Evolutionary conservation across 1,140 invertebrate species (phyloP), one percentile per base, ranked within the genome.

Genomic region (Ephestia elutella): DNA sequence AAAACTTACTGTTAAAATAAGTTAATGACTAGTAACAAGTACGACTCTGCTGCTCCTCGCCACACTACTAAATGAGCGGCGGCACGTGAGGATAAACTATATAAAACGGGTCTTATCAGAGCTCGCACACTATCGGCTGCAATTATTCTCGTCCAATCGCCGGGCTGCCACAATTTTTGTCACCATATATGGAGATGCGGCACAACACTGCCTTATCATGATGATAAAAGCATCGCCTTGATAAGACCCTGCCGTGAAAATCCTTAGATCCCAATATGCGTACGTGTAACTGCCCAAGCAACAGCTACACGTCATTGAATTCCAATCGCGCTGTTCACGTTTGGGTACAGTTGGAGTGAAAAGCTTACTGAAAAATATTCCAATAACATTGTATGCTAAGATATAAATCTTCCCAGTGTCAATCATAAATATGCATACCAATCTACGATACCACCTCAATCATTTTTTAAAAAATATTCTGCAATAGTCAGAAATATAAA

Each of bases 41-140:
- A 73, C 66, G 73, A 75, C 64, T 66, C 62, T 66, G 70, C 69
- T 74, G 82, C 75, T 75, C 59, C 66, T 71, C 58, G 81, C 75
- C 75, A 71, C 73, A 71, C 72, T 62, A 75, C 73, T 66, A 86
- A 87, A 86, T 87, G 84, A 87, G 70, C 60, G 65, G 70, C 65
- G 63, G 60, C 59, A 58, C 65, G 72, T 57, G 71, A 69, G 75
- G 71, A 78, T 82, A 79, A 74, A 83, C 70, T 86, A 82, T 87
- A 83, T 87, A 87, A 86, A 83, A 86, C 75, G 60, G 54, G 69
- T 66, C 78, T 87, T 87, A 87, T 87, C 84, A 84, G 63, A 78
- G 70, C 68, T 78, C 70, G 75, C 70, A 72, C 63, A 84, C 70
- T 80, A 84, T 83, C 71, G 76, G 65, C 63, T 75, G 73, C 72